Evolutionary conservation across 2,113 vertebrate species (phyloP), one percentile per base, ranked within the genome.

Genomic region (Cephalopholis sonnerati): DNA sequence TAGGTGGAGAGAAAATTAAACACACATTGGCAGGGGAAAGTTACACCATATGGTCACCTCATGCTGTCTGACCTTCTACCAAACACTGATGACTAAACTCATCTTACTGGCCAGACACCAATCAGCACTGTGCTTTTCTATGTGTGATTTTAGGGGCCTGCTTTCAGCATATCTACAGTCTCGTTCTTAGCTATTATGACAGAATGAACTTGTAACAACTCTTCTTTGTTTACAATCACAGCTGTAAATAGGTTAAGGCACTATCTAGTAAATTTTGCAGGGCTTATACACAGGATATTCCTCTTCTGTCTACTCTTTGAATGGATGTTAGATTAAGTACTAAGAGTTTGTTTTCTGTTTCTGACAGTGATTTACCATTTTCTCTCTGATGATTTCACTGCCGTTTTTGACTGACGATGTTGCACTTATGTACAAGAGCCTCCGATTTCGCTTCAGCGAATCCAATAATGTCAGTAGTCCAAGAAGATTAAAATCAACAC

Each of bases 1-100:
- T n/a, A 54, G 82, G 36, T 62, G 77, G 83, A 27, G 59, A 69
- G 12, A 86, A 80, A 82, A 53, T 20, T 6, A 71, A 57, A 72
- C 73, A 25, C 41, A 62, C 36, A 3, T 22, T 79, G 81, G 77
- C 80, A 64, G 78, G 46, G 29, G 39, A 54, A 46, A 9, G 50
- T 44, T 44, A 1, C 62, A 72, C 69, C 88, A 88, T 83, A 81
- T 88, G 88, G 78, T 62, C 59, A 11, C 76, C 64, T 84, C 69
- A 68, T 78, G 85, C 69, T 64, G 81, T 53, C 20, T 50, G 57
- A 81, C 78, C 66, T 79, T 65, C 32, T 4, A 32, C 16, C 50
- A 44, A 20, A 79, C 29, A 61, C 50, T 4, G 51, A 48, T 3
- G 32, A 76, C 18, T 9, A 55, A 22, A 18, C 61, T 71, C 69